Percentiles rank a stretch among this genome's conserved stretches.
phyloP scores from a whole-genome alignment of 2,888 invertebrate species.

The Troides oblongomaculatus region DNA sequence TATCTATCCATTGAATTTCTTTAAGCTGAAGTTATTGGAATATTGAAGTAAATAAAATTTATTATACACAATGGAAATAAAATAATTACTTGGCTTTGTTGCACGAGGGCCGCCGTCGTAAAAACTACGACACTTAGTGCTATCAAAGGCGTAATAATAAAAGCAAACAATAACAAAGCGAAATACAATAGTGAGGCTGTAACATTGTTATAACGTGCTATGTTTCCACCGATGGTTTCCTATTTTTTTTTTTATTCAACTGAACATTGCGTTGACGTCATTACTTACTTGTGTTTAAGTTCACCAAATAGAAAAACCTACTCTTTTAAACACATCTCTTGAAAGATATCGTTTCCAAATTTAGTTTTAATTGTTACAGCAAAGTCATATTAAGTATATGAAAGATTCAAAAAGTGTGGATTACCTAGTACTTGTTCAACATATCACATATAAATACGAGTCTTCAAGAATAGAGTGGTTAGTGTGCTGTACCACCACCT shows the following conservation, averaged over 20 bases:
- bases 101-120: slow-evolving; percentile 46
- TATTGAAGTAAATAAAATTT: slow-evolving; percentile 28
- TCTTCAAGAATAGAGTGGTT: too few relatives aligned
- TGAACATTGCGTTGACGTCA: slow-evolving; percentile 33
- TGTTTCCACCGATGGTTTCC: slow-evolving; percentile 39
- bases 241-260: slow-evolving; percentile 34
- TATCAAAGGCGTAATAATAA: slow-evolving; percentile 67
- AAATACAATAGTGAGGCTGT: slow-evolving; percentile 48
- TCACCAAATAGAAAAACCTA: not conserved
- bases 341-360: too few relatives aligned
- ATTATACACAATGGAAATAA: slow-evolving; percentile 37
- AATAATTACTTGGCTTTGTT: slow-evolving; percentile 51
- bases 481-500: too few relatives aligned
- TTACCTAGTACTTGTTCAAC: too few relatives aligned
- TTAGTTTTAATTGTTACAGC: too few relatives aligned
- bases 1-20: not conserved
- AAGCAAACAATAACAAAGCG: slow-evolving; percentile 58
- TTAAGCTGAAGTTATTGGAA: slow-evolving; percentile 27
- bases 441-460: too few relatives aligned
- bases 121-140: slow-evolving; percentile 62
- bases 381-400: too few relatives aligned
- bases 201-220: slow-evolving; percentile 44
- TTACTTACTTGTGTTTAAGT: slow-evolving; percentile 22
- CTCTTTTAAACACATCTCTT: not conserved
- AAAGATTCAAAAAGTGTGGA: too few relatives aligned